These are phyloP conservation scores for Lasioglossum zephyrum DNA, from an alignment of 2,888 invertebrate genomes.

Conservation along the genomic window DNA sequence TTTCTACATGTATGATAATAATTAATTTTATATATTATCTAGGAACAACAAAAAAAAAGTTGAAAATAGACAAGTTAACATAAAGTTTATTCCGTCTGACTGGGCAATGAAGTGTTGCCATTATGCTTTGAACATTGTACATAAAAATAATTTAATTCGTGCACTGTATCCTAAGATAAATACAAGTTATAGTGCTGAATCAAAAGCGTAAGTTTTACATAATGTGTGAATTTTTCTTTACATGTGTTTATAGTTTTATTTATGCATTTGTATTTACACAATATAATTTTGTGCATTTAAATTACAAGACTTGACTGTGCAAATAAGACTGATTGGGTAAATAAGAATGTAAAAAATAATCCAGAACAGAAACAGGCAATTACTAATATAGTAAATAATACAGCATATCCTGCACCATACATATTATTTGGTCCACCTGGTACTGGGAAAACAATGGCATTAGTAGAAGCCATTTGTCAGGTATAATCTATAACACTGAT, in stretches of 20 bases:
- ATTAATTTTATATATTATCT: conserved; percentile 36
- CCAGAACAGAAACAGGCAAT: conserved; percentile 88
- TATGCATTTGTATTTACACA: neutral
- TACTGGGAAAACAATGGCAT: conserved; percentile 90
- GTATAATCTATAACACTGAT: conserved; percentile 77
- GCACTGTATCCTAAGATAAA: conserved; percentile 66
- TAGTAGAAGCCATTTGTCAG: conserved; percentile 90
- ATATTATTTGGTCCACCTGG: conserved; percentile 95
- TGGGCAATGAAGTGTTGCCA: conserved; percentile 67
- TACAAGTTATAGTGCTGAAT: conserved; percentile 9
- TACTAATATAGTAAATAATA: conserved; percentile 87
- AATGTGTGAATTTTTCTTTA: neutral
- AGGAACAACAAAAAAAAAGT: fast-evolving
- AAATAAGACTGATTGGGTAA: conserved; percentile 72
- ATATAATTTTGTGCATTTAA: conserved; percentile 5
- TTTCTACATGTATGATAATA: conserved; percentile 2
- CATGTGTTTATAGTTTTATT: neutral
- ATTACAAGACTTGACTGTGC: neutral
- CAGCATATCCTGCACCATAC: conserved; percentile 89
- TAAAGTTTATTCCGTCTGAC: conserved; percentile 58
- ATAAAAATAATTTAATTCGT: conserved; percentile 47
- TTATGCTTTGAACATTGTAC: conserved; percentile 60
- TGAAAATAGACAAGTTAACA: conserved; percentile 34
- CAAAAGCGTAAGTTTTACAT: conserved; percentile 40
- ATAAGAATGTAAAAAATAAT: conserved; percentile 85